phyloP scores from a whole-genome alignment of 2,113 vertebrate genomes.

The Paradisaea rubra region DNA sequence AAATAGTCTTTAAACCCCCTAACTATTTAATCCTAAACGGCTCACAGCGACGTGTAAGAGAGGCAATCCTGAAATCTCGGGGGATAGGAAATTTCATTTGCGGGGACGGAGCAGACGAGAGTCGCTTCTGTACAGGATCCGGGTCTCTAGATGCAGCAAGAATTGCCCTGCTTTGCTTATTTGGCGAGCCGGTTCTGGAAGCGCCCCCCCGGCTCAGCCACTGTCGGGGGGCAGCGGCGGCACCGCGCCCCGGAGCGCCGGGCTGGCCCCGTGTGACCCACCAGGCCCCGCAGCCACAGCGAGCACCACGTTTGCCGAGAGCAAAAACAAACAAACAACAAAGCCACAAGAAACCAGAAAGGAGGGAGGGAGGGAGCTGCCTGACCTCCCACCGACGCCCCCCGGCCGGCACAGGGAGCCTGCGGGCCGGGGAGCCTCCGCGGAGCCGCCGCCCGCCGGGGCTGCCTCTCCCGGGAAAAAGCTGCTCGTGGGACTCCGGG shows the following conservation, averaged over 20 bases:
- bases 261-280: not conserved
- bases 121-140: not conserved
- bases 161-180: not conserved
- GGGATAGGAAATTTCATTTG: not conserved
- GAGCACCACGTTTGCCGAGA: not conserved
- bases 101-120: not conserved
- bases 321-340: not conserved
- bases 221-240: not conserved
- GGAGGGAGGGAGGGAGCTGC: not conserved
- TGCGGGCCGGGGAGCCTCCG: not conserved
- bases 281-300: not conserved
- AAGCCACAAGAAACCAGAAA: not conserved
- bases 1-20: not conserved
- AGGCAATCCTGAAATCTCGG: not conserved
- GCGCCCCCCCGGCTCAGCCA: fast-evolving
- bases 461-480: not conserved
- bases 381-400: not conserved
- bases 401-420: not conserved
- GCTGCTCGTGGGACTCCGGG: no score
- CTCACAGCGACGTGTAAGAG: not conserved
- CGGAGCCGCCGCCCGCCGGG: not conserved
- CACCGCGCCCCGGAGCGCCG: not conserved
- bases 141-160: fast-evolving
- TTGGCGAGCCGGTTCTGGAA: not conserved
- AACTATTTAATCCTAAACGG: not conserved